Percentiles rank a stretch among this genome's conserved stretches.
These are phyloP conservation scores for Elysia crispata DNA, from an alignment of 2,888 invertebrate genomes.

Conservation along the genomic window DNA sequence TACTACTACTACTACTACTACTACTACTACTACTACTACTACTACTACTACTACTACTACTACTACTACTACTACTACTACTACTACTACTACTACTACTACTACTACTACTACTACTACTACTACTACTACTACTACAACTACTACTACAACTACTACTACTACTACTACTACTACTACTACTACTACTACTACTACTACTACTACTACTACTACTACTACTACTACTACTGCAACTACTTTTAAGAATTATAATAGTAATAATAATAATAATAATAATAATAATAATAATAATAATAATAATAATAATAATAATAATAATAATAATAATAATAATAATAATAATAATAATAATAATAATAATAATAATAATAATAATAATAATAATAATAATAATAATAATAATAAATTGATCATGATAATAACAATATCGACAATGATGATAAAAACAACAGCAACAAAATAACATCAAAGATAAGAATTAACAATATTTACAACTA, in stretches of 20 bases:
- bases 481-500: no score
- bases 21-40: background rate
- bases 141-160: background rate
- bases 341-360: background rate
- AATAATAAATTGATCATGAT: no score
- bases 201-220: background rate
- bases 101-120: background rate
- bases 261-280: background rate
- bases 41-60: background rate
- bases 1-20: background rate
- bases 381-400: background rate
- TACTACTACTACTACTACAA: background rate
- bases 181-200: background rate
- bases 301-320: background rate
- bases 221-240: background rate
- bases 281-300: background rate
- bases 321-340: background rate
- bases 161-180: background rate
- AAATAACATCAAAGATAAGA: no score
- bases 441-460: no score
- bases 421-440: no score
- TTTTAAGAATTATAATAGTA: background rate
- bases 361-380: background rate
- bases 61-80: background rate
- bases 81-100: background rate